phyloP scores from a whole-genome alignment of 1,140 invertebrate species.

The Drosophila trapezifrons region DNA sequence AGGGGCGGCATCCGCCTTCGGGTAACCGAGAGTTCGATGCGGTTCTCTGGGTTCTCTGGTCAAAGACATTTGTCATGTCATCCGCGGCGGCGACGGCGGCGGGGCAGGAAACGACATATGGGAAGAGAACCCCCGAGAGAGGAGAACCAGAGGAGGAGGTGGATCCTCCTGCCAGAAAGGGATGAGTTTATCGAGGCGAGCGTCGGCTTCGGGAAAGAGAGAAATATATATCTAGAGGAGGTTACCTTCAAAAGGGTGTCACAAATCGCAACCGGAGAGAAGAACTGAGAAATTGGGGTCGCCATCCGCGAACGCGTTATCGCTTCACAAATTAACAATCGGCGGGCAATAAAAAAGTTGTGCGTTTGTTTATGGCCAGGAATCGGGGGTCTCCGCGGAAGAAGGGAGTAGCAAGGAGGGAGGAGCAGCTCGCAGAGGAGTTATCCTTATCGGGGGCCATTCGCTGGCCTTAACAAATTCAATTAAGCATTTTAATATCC shows the following conservation, averaged over 20 bases:
- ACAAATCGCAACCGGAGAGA: conserved; percentile 59
- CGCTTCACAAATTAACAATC: conserved; percentile 84
- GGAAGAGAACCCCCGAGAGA: conserved; percentile 7
- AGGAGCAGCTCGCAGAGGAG: conserved; percentile 12
- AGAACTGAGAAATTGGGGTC: conserved; percentile 37
- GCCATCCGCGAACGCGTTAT: conserved; percentile 66
- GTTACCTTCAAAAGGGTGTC: conserved; percentile 57
- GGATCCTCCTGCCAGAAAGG: conserved; percentile 46
- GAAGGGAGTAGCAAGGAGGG: not conserved
- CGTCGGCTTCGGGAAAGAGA: conserved; percentile 38
- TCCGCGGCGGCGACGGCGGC: conserved; percentile 60
- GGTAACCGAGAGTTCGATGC: conserved; percentile 43
- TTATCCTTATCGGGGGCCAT: conserved; percentile 55
- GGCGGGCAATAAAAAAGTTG: conserved; percentile 80
- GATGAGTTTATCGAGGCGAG: conserved; percentile 78
- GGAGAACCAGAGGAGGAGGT: conserved; percentile 17
- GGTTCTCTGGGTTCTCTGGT: conserved; percentile 59
- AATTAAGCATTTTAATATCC: conserved; percentile 83
- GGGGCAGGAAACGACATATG: conserved; percentile 74
- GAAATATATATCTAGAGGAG: conserved; percentile 20
- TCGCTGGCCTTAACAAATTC: conserved; percentile 76
- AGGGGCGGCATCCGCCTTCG: conserved; percentile 18
- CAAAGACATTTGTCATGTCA: conserved; percentile 84
- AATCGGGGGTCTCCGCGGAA: not conserved
- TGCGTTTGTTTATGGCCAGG: conserved; percentile 79